Evolutionary conservation across 2,797 vertebrate species (phyloP).

Genomic region (Enteromius anoplus): DNA sequence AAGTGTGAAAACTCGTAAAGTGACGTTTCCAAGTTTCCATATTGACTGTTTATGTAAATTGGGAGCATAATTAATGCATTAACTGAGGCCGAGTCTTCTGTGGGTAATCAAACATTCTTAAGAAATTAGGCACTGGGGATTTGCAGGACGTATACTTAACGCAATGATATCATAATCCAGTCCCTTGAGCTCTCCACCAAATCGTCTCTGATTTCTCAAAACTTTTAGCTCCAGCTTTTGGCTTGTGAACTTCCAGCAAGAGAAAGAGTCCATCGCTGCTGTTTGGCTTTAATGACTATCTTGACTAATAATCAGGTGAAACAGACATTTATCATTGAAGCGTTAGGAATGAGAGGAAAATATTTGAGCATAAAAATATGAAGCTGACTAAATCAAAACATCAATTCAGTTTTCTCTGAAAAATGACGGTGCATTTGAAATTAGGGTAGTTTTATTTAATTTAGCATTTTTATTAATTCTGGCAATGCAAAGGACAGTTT

Average conservation of each 20-base stretch:
- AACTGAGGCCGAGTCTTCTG: conserved; percentile 8
- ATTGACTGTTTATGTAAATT: conserved; percentile 15
- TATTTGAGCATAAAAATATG: not conserved
- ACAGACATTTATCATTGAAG: not conserved
- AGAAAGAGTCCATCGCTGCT: not conserved
- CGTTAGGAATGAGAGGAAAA: not conserved
- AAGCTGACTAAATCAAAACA: not conserved
- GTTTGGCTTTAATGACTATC: conserved; percentile 10
- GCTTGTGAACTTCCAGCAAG: conserved; percentile 29
- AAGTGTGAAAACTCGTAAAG: not conserved
- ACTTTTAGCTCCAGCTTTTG: conserved; percentile 3
- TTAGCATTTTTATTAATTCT: not conserved
- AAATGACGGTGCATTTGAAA: not conserved
- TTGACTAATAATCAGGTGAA: conserved; percentile 21
- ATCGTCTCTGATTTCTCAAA: conserved; percentile 18
- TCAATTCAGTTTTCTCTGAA: not conserved
- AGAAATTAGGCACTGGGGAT: conserved; percentile 28
- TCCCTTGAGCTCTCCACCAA: not conserved
- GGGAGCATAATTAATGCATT: conserved; percentile 20
- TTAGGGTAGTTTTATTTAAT: not conserved
- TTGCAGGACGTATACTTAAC: conserved; percentile 10
- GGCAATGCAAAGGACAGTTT: not conserved
- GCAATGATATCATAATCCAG: conserved; percentile 31
- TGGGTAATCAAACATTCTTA: conserved; percentile 31
- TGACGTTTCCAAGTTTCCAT: not conserved